Percentiles rank a stretch among this genome's conserved stretches.
These are phyloP conservation scores for Drosophila rubida DNA, from an alignment of 2,888 invertebrate genomes.

Conservation along the genomic window DNA sequence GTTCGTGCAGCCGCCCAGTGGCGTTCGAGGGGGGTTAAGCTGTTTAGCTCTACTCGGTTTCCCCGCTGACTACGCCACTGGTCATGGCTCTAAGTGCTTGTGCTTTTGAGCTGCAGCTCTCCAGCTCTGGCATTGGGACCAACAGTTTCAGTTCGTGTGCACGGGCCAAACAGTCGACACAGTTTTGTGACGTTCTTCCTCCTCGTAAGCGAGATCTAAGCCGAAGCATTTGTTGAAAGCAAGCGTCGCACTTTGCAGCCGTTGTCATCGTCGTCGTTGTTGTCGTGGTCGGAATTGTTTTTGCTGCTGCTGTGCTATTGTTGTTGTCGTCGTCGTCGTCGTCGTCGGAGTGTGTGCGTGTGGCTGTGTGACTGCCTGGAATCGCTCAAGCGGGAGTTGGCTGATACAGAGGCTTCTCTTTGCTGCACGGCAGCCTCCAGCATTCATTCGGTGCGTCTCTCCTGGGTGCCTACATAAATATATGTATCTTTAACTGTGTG, in stretches of 20 bases:
- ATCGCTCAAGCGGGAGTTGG: conserved; percentile 66
- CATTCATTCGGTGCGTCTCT: conserved; percentile 66
- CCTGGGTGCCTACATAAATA: conserved; percentile 45
- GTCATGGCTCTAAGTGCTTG: conserved; percentile 27
- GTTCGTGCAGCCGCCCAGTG: conserved; percentile 31
- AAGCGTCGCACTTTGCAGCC: conserved; percentile 59
- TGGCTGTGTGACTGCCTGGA: conserved; percentile 58
- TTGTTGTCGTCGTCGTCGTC: conserved; percentile 28
- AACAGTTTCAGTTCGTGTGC: conserved; percentile 64
- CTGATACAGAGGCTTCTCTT: conserved; percentile 39
- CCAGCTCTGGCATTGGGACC: conserved; percentile 49
- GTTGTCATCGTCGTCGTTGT: conserved; percentile 35
- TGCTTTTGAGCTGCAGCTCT: conserved; percentile 60
- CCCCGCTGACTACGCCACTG: conserved; percentile 27
- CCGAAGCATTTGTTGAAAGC: conserved; percentile 34
- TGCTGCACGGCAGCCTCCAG: conserved; percentile 54
- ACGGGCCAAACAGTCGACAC: conserved; percentile 68
- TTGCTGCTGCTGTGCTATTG: conserved; percentile 16
- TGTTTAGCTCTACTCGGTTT: not conserved
- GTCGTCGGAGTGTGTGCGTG: conserved; percentile 25
- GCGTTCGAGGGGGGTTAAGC: not conserved
- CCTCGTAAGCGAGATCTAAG: conserved; percentile 29
- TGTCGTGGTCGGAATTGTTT: conserved; percentile 56
- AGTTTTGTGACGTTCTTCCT: conserved; percentile 38
- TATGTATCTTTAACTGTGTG: conserved; percentile 34